Evolutionary conservation across 2,888 invertebrate species (phyloP).

Genomic region (Athrips mouffetella): DNA sequence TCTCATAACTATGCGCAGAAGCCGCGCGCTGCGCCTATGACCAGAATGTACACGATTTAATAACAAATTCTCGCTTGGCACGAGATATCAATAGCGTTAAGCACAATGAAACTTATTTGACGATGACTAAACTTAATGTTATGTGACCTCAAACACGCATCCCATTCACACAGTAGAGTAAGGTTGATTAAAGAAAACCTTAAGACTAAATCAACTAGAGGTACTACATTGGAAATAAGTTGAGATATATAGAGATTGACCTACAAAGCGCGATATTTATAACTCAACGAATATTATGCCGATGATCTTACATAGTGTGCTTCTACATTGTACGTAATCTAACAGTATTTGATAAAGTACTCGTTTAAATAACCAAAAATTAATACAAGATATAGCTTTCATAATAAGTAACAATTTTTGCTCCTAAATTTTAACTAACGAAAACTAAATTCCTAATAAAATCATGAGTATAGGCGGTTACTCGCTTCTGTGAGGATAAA

Average conservation of each 20-base stretch:
- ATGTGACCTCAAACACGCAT: constrained; percentile 64
- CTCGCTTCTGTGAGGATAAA: constrained; percentile 46
- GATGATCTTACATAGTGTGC: constrained; percentile 50
- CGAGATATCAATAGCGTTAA: constrained; percentile 48
- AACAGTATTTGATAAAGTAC: constrained; percentile 40
- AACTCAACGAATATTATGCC: constrained; percentile 58
- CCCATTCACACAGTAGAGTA: constrained; percentile 59
- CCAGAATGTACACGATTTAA: constrained; percentile 73
- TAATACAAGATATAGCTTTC: constrained; percentile 56
- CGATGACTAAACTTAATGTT: constrained; percentile 60
- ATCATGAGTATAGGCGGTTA: constrained; percentile 45
- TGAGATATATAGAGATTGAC: constrained; percentile 52
- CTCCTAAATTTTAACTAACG: constrained; percentile 59
- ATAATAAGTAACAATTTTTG: constrained; percentile 70
- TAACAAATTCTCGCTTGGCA: constrained; percentile 52
- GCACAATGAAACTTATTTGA: constrained; percentile 48
- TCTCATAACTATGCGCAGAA: constrained; percentile 52
- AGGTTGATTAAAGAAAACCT: constrained; percentile 55
- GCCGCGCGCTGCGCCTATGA: constrained; percentile 61
- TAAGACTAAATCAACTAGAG: constrained; percentile 45
- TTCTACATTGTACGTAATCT: constrained; percentile 46
- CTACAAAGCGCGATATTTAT: constrained; percentile 54
- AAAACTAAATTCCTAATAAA: constrained; percentile 52
- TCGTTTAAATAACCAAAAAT: constrained; percentile 49
- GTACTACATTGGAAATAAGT: constrained; percentile 59